A percentile compares a stretch with the other conserved stretches of the same genome.
These are phyloP conservation scores for Knipowitschia caucasica DNA, from an alignment of 2,797 vertebrate genomes.

Conservation along the genomic window DNA sequence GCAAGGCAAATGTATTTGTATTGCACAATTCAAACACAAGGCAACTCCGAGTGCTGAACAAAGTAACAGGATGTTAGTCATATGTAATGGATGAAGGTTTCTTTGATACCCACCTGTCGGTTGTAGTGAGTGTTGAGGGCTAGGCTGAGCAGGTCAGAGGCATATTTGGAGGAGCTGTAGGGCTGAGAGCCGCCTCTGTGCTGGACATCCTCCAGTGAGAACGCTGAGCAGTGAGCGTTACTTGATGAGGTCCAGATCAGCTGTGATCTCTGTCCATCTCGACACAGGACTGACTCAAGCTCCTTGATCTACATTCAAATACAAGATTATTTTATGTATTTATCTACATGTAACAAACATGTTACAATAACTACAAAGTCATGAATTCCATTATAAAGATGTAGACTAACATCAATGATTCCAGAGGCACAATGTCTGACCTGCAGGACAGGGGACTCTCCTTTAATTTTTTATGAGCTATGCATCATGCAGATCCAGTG, in stretches of 20 bases:
- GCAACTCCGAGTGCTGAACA: too few species aligned
- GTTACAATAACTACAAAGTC: neutral
- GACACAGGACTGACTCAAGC: constrained; percentile 81
- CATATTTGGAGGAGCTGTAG: constrained; percentile 96
- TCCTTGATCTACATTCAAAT: constrained; percentile 82
- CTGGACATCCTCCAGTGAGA: constrained; percentile 86
- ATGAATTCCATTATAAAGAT: neutral
- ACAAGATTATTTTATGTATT: neutral
- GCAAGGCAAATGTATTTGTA: too few species aligned
- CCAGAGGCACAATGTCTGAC: constrained; percentile 41
- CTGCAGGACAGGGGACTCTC: constrained; percentile 28
- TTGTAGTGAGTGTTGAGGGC: constrained; percentile 86
- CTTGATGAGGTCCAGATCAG: constrained; percentile 95
- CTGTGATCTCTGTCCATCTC: constrained; percentile 65
- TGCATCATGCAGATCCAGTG: constrained; percentile 49
- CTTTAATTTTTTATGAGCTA: constrained; percentile 68
- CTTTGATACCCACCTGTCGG: constrained; percentile 68
- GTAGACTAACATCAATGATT: constrained; percentile 15
- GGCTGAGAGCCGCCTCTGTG: constrained; percentile 82
- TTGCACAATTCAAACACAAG: too few species aligned
- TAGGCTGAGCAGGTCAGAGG: constrained; percentile 88
- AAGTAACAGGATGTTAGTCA: neutral
- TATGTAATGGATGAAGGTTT: neutral
- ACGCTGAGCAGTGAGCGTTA: constrained; percentile 83
- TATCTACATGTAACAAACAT: neutral